A percentile compares a stretch with the other conserved stretches of the same genome.
phyloP scores from a whole-genome alignment of 2,888 invertebrate genomes.

The Drosophila multiciliata region DNA sequence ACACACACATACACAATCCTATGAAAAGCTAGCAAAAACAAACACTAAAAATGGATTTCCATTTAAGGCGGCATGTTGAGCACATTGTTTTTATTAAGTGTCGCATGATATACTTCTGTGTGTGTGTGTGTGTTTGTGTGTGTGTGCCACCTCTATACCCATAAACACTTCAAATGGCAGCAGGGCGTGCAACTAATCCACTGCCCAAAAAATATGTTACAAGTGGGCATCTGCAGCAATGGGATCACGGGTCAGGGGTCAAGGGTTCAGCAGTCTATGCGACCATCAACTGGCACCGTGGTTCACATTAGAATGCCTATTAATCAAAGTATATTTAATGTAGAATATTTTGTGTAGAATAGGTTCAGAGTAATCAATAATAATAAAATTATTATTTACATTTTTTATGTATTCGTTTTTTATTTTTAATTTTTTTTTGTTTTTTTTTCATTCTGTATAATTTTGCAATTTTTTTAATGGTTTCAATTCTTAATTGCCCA shows the following conservation, averaged over 20 bases:
- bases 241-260: slow-evolving; percentile 19
- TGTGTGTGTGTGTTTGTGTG: slow-evolving; percentile 25
- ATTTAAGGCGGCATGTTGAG: slow-evolving; percentile 82
- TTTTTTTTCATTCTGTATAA: neutral
- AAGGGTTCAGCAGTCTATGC: slow-evolving; percentile 31
- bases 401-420: neutral
- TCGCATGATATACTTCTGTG: slow-evolving; percentile 70
- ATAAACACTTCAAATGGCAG: slow-evolving; percentile 83
- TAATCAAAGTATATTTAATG: neutral
- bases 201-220: slow-evolving; percentile 81
- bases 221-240: slow-evolving; percentile 64
- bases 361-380: neutral
- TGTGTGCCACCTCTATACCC: slow-evolving; percentile 52
- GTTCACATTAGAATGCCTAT: neutral
- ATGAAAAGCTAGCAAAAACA: slow-evolving; percentile 62
- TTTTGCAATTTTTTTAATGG: neutral
- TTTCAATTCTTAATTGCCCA: neutral
- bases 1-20: slow-evolving; percentile 13
- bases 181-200: slow-evolving; percentile 82
- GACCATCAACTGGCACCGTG: slow-evolving; percentile 40
- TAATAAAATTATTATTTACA: neutral
- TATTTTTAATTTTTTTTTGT: neutral
- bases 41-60: slow-evolving; percentile 77
- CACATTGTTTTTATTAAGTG: slow-evolving; percentile 84
- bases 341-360: neutral